Conservation (phyloP, 2,797 vertebrate genomes). For the Channallabes apus region DNA sequence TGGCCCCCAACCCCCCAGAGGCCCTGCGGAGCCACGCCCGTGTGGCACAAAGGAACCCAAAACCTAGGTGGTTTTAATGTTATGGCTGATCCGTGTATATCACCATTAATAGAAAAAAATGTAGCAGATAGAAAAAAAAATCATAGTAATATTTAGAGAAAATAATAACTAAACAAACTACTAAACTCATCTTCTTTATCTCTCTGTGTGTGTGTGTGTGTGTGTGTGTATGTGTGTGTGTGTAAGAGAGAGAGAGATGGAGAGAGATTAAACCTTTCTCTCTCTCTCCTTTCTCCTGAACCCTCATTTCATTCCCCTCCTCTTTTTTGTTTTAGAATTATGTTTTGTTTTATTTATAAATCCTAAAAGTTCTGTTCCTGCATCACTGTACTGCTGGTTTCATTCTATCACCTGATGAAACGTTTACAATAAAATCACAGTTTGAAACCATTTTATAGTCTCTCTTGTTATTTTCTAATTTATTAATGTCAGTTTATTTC, state of each 20-base stretch:
- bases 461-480: not conserved
- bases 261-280: not conserved
- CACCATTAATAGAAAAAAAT: constrained; percentile 21
- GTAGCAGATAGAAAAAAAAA: constrained; percentile 15
- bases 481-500: not conserved
- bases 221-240: constrained; percentile 33
- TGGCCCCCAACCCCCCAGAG: too few relatives aligned
- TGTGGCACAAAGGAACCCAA: too few relatives aligned
- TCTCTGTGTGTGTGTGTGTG: constrained; percentile 32
- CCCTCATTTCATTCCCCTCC: constrained; percentile 34
- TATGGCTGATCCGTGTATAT: constrained; percentile 16
- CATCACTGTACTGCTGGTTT: constrained; percentile 45
- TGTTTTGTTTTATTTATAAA: constrained; percentile 21
- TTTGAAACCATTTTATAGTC: constrained; percentile 28
- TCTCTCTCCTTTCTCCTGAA: constrained; percentile 25
- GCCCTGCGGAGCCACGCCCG: too few relatives aligned
- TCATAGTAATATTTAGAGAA: constrained; percentile 19
- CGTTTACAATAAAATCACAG: constrained; percentile 56
- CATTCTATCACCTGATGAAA: constrained; percentile 46
- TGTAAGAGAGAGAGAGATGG: not conserved
- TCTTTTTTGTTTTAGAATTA: not conserved
- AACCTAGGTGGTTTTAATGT: too few relatives aligned
- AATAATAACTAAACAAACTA: constrained; percentile 20
- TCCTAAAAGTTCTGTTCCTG: constrained; percentile 26
- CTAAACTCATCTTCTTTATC: constrained; percentile 31